These are phyloP conservation scores for Marcusenius ussheri DNA, from an alignment of 2,113 vertebrate genomes.

Conservation along the genomic window DNA sequence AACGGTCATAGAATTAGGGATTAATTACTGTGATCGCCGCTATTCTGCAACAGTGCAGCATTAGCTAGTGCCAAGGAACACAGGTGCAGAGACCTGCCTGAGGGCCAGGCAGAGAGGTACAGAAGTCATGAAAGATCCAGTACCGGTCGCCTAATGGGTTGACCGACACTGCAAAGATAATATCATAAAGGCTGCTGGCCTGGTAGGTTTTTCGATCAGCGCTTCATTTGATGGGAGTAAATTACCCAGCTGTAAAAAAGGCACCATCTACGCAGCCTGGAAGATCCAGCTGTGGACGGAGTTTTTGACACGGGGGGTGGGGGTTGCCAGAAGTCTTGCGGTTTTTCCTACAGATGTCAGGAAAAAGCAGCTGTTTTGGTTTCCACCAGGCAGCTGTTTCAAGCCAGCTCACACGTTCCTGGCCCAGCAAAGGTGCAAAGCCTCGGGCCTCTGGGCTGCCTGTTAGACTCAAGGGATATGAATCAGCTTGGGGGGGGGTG, in stretches of 20 bases:
- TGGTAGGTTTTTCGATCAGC: neutral
- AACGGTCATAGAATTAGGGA: neutral
- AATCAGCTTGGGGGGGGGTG: neutral
- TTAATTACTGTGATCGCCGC: neutral
- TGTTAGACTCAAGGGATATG: neutral
- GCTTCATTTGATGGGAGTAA: neutral
- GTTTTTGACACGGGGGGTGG: neutral
- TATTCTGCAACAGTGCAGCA: neutral
- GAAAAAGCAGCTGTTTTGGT: neutral
- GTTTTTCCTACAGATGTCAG: neutral
- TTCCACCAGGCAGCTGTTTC: neutral
- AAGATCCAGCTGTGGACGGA: neutral
- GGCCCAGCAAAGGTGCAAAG: too few species aligned
- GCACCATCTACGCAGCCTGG: neutral
- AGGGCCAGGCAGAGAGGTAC: neutral
- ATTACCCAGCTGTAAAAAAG: neutral
- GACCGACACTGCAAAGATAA: neutral
- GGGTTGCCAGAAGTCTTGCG: neutral
- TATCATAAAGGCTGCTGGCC: neutral
- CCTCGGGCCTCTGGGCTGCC: neutral
- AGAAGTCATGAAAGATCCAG: neutral
- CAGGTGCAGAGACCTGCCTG: neutral
- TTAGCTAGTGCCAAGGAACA: neutral
- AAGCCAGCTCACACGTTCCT: neutral
- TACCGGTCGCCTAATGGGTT: neutral